These are phyloP conservation scores for Polylopha cassiicola DNA, from an alignment of 2,888 invertebrate genomes.

Conservation along the genomic window DNA sequence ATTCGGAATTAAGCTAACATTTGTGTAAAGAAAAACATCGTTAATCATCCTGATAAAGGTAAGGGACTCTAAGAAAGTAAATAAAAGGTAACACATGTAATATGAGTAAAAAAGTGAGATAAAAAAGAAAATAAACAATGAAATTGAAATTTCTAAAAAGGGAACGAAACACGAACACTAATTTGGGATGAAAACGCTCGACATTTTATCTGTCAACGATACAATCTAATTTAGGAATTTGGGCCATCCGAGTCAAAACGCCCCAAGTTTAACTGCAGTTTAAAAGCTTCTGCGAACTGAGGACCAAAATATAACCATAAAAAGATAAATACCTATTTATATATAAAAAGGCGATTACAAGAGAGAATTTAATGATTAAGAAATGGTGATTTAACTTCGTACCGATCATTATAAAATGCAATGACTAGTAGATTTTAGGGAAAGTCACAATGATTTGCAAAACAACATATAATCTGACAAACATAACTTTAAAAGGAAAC, in stretches of 20 bases:
- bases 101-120: neutral
- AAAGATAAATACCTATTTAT: too few relatives aligned
- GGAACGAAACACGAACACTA: constrained; percentile 8
- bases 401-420: neutral
- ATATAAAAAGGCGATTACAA: too few relatives aligned
- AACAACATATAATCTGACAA: constrained; percentile 1
- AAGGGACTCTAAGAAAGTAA: too few relatives aligned
- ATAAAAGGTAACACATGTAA: constrained; percentile 1
- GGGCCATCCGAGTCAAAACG: constrained; percentile 20
- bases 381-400: too few relatives aligned
- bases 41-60: constrained; percentile 1
- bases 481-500: neutral
- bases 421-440: neutral
- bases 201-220: constrained; percentile 21
- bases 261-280: constrained; percentile 7
- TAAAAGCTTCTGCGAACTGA: constrained; percentile 2
- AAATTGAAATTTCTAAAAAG: constrained; percentile 11
- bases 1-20: constrained; percentile 2
- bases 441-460: neutral
- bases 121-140: neutral
- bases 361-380: too few relatives aligned
- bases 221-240: constrained; percentile 28
- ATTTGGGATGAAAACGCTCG: constrained; percentile 11
- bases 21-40: constrained; percentile 1
- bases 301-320: constrained; percentile 1